phyloP scores from a whole-genome alignment of 2,797 vertebrate species.

The Scolopax bukidnonensis region DNA sequence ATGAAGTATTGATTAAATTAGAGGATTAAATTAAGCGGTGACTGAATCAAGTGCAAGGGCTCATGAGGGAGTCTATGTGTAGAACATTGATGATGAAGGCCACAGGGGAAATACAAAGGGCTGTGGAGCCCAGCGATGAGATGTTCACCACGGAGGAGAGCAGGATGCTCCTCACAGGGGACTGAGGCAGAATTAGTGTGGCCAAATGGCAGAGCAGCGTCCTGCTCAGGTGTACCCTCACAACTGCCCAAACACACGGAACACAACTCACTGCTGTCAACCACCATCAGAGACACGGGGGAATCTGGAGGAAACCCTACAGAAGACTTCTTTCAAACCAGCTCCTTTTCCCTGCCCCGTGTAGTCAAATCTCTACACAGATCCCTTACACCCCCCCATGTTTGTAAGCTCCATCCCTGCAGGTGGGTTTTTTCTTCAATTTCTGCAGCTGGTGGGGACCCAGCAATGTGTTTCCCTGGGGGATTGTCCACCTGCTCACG shows the following conservation, averaged over 20 bases:
- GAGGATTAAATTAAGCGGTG: constrained; percentile 40
- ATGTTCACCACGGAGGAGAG: not conserved
- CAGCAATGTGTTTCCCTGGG: not conserved
- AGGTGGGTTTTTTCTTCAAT: not conserved
- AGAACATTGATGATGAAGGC: accelerated
- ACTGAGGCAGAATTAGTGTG: not conserved
- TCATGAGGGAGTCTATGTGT: not conserved
- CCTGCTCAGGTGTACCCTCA: accelerated
- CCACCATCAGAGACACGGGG: not conserved
- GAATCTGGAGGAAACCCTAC: not conserved
- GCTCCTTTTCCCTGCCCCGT: not conserved
- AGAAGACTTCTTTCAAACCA: not conserved
- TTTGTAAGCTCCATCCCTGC: accelerated
- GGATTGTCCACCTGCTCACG: too few species aligned
- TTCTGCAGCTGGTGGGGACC: not conserved
- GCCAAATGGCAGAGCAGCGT: not conserved
- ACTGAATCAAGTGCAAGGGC: constrained; percentile 1
- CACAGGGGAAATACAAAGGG: not conserved
- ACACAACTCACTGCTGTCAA: accelerated
- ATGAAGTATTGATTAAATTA: constrained; percentile 51
- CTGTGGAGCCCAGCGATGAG: not conserved
- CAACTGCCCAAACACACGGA: not conserved
- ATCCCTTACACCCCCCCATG: accelerated
- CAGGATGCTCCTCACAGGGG: not conserved
- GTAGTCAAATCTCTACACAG: accelerated